A percentile compares a stretch with the other conserved stretches of the same genome.
Evolutionary conservation across 2,113 vertebrate genomes (phyloP).

Genomic region (Cinclus cinclus): DNA sequence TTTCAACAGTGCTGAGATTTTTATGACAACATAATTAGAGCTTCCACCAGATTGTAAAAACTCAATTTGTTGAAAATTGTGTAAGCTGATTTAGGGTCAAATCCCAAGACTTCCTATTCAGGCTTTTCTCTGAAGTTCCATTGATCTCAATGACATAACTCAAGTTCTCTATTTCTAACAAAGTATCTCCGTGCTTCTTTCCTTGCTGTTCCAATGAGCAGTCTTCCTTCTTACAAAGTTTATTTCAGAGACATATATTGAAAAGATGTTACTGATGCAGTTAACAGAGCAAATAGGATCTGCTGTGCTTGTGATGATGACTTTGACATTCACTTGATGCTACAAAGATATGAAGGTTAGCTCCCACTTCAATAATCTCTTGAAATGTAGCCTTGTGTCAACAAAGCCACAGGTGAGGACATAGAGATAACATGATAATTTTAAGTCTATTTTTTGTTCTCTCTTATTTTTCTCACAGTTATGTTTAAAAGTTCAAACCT

Average conservation of each 20-base stretch:
- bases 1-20: conserved; percentile 6
- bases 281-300: background rate
- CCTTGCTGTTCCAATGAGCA: background rate
- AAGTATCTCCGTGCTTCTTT: background rate
- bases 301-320: background rate
- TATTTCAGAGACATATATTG: background rate
- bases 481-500: conserved; percentile 13
- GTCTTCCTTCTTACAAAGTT: background rate
- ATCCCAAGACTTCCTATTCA: conserved; percentile 7
- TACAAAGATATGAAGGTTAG: background rate
- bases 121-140: background rate
- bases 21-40: conserved; percentile 48
- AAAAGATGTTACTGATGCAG: conserved; percentile 8
- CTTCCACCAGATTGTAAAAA: conserved; percentile 7
- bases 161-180: background rate
- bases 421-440: conserved; percentile 16
- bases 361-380: background rate
- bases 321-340: conserved; percentile 14
- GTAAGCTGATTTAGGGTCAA: conserved; percentile 30
- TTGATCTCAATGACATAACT: background rate
- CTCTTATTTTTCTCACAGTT: background rate
- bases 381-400: conserved; percentile 7
- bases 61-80: conserved; percentile 20
- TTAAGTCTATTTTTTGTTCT: background rate
- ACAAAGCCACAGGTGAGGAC: conserved; percentile 13